Base-by-base conservation (phyloP, 2,888 invertebrate genomes). In the Parochlus steinenii region DNA sequence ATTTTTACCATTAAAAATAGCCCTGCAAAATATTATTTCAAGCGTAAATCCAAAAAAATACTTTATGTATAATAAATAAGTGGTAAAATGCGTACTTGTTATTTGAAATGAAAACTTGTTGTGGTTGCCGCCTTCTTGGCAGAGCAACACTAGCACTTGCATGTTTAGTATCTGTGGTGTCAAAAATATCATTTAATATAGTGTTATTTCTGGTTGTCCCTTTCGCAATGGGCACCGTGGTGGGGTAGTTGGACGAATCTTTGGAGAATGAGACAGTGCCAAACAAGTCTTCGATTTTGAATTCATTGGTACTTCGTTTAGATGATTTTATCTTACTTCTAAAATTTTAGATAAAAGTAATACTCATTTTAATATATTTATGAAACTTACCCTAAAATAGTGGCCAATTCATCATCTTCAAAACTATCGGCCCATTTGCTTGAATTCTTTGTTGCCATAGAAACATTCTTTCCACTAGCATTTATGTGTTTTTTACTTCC, bases 381-480 rank as follows among this genome's bases (percentile, higher is more conserved):
- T 10, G 18, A 16, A 32, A 52, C 63, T 53, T 52, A 80, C 81
- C 80, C 80, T 42, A 81, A 60, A 43, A 80, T 72, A 47, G 74
- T 71, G 5, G 75, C 74, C 47, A 77, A 71, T 44, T 76, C 71
- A 46, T 77, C 75, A 19, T 68, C 68, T 31, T 44, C 43, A n/a
- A 38, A 34, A n/a, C 20, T 29, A 17, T 36, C 32, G 23, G 8
- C 6, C 6, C 17, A 19, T 30, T 37, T 40, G 14, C 31, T 19
- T 20, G 24, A 14, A 26, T 38, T 14, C 11, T 17, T 19, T 37
- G 26, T n/a, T 25, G 15, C 3, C 16, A 49, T 50, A 38, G 49
- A 50, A 40, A 31, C 33, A 18, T 41, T 34, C 12, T 42, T 41
- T 12, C 34, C 32, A 12, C 33, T 29, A 4, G 24, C 20, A 6